These are phyloP conservation scores for Syndactyla subalaris DNA, from an alignment of 2,797 vertebrate genomes.

Conservation along the genomic window DNA sequence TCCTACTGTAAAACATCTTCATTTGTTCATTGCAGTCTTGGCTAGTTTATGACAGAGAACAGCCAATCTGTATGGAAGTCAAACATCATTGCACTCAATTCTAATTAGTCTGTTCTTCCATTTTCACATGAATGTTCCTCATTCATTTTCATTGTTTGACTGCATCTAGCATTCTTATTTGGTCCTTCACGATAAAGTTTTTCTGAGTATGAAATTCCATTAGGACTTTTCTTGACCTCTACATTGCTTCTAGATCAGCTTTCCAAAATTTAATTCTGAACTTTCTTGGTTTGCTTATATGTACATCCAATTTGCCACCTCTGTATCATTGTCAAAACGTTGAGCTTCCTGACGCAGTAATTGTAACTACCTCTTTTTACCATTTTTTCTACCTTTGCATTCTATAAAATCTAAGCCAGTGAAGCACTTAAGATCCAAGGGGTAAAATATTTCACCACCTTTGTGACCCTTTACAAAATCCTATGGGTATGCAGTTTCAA, in stretches of 20 bases:
- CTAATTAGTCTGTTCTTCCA: constrained; percentile 35
- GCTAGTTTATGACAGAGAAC: constrained; percentile 11
- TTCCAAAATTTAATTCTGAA: background rate
- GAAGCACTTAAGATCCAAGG: constrained; percentile 17
- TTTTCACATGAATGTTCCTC: constrained; percentile 2
- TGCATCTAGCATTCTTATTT: background rate
- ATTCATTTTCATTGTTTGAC: constrained; percentile 40
- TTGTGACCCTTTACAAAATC: background rate
- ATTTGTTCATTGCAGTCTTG: constrained; percentile 15
- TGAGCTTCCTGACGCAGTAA: background rate
- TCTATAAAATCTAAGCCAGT: constrained; percentile 3
- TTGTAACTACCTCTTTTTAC: background rate
- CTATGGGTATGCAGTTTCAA: background rate
- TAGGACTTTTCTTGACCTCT: constrained; percentile 11
- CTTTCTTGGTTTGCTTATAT: background rate
- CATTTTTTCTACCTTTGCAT: background rate
- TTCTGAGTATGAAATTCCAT: background rate
- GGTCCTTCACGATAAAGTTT: background rate
- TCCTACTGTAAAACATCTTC: background rate
- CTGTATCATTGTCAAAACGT: background rate
- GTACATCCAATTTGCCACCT: background rate
- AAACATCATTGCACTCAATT: constrained; percentile 32
- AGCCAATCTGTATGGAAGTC: constrained; percentile 2
- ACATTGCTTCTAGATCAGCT: background rate
- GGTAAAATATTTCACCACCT: background rate